phyloP scores from a whole-genome alignment of 1,140 invertebrate species.

The Mercenaria mercenaria region DNA sequence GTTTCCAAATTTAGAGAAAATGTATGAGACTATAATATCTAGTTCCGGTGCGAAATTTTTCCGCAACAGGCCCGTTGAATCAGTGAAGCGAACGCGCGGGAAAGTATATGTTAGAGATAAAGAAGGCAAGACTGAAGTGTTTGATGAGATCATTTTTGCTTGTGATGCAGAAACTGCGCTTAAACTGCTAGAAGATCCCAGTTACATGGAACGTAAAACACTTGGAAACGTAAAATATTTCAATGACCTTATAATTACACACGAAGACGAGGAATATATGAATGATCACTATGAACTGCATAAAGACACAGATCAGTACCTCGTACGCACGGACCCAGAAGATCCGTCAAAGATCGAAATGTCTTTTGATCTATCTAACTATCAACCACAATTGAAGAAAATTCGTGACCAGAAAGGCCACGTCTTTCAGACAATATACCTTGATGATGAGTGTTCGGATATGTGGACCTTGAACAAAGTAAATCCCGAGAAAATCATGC shows the following conservation, averaged over 20 bases:
- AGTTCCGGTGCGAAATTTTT: conserved; percentile 70
- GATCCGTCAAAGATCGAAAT: conserved; percentile 79
- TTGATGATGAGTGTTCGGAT: conserved; percentile 69
- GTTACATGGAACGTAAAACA: conserved; percentile 75
- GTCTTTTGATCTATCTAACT: conserved; percentile 82
- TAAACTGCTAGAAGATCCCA: conserved; percentile 71
- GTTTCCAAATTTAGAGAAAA: conserved; percentile 78
- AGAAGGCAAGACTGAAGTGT: conserved; percentile 65
- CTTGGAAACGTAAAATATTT: conserved; percentile 81
- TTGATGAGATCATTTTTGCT: conserved; percentile 80
- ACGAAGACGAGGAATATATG: conserved; percentile 82
- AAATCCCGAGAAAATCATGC: conserved; percentile 73
- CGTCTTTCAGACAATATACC: conserved; percentile 80
- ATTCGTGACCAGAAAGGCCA: conserved; percentile 69
- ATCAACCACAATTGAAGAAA: conserved; percentile 80
- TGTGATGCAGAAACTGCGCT: conserved; percentile 82
- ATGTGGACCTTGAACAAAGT: conserved; percentile 77
- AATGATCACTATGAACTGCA: conserved; percentile 78
- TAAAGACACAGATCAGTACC: conserved; percentile 79
- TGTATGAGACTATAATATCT: conserved; percentile 77
- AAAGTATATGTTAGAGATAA: conserved; percentile 74
- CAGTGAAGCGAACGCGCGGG: conserved; percentile 64
- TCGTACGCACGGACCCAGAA: conserved; percentile 74
- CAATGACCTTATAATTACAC: conserved; percentile 80
- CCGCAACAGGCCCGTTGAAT: conserved; percentile 65